Percentiles rank a stretch among this genome's conserved stretches.
phyloP scores from a whole-genome alignment of 1,140 invertebrate genomes.

The Saccostrea glomerata region DNA sequence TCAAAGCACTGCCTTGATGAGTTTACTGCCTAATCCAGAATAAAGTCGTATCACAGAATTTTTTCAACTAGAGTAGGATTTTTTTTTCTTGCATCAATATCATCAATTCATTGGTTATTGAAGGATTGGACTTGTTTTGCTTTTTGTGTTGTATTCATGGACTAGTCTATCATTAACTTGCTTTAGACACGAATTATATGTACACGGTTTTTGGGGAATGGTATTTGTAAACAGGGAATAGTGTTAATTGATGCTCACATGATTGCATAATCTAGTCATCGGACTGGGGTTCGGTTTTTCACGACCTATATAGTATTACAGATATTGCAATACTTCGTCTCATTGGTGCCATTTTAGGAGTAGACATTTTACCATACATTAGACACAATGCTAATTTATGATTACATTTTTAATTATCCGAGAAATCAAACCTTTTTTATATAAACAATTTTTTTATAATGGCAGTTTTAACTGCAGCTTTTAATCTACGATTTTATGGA shows the following conservation, averaged over 20 bases:
- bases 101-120: neutral
- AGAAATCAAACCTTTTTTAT: neutral
- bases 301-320: neutral
- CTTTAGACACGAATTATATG: neutral
- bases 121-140: neutral
- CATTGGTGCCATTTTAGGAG: neutral
- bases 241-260: neutral
- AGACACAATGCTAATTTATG: neutral
- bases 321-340: neutral
- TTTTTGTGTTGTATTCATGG: neutral
- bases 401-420: neutral
- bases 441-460: neutral
- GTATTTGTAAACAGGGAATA: neutral
- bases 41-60: neutral
- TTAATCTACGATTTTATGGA: neutral
- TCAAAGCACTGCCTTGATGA: neutral
- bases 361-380: neutral
- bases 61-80: neutral
- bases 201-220: neutral
- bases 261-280: conserved; percentile 1
- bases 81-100: neutral
- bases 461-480: neutral
- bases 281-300: neutral
- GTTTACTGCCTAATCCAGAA: neutral
- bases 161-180: neutral